These are phyloP conservation scores for Enteromius afrohamiltoni DNA, from an alignment of 2,797 vertebrate species.

Conservation along the genomic window DNA sequence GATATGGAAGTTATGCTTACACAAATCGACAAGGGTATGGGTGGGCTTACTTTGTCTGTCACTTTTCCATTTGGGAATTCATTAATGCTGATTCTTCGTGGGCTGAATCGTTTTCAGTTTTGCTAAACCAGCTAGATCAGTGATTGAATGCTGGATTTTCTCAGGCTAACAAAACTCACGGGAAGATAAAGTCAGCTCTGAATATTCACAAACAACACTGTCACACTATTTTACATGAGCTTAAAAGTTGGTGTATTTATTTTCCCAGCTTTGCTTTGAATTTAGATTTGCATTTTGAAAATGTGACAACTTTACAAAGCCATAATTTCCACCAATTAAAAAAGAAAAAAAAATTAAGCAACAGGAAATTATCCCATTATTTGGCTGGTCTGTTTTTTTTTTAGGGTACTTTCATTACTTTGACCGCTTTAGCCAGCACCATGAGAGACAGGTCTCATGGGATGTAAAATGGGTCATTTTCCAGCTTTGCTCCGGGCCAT, in stretches of 20 bases:
- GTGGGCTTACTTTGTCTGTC: constrained; percentile 1
- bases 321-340: constrained; percentile 4
- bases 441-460: constrained; percentile 16
- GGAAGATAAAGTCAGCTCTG: not conserved
- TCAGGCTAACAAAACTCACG: constrained; percentile 23
- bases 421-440: constrained; percentile 33
- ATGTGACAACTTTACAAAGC: not conserved
- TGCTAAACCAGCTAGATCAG: constrained; percentile 28
- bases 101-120: constrained; percentile 7
- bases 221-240: not conserved
- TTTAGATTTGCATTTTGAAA: not conserved
- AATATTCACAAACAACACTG: not conserved
- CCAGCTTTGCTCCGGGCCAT: constrained; percentile 62
- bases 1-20: not conserved
- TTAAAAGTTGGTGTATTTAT: not conserved
- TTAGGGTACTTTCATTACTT: constrained; percentile 24
- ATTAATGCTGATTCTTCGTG: constrained; percentile 21
- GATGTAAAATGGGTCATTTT: constrained; percentile 60
- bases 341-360: not conserved
- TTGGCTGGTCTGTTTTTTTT: constrained; percentile 5
- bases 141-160: constrained; percentile 24
- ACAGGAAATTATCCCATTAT: constrained; percentile 17
- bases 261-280: not conserved
- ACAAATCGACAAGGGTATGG: not conserved
- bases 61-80: constrained; percentile 19